Base-by-base conservation (phyloP, 1,140 invertebrate species). In the Heterodera schachtii region DNA sequence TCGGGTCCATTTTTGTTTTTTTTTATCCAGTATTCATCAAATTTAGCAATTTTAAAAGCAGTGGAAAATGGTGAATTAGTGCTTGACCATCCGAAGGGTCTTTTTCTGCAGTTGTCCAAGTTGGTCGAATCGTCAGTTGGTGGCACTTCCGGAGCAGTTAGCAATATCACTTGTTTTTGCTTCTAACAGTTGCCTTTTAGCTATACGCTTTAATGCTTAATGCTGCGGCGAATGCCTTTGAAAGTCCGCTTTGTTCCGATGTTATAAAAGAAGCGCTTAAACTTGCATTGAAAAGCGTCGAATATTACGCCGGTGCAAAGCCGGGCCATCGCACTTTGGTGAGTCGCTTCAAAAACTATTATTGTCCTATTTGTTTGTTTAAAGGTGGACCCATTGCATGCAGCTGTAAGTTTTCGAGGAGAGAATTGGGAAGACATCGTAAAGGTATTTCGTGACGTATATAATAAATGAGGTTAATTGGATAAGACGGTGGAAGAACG, bases 291-390 rank as follows among this genome's bases (percentile, higher is more conserved):
- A 85, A 92, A 57, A 92, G 92, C 0, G 92, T 94, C 7, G 91
- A 92, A 78, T 93, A 93, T 85, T 94, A 95, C 88, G 94, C 94
- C 19, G 93, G 93, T 82, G 94, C 94, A 0, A 91, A 92, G 83
- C 91, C 92, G 8, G 94, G 94, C 2, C 93, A 95, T 87, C 92
- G 94, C 86, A 95, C 94, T 64, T 93, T 95, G 93, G 90, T 92
- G 19, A 80, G 31, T 31, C 31, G 31, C 31, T 31, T 31, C 31
- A 31, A 31, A 31, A 31, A 31, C 31, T 31, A 19, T 46, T 43
- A 9, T 79, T 82, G 57, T 64, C 41, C 7, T 19, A 41, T 16
- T 71, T 46, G 16, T 77, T 44, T 57, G 19, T 77, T 77, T 80
- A 52, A 41, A 81, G 80, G 78, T 85, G 19, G 84, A 85, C 77